Percentiles rank a stretch among this genome's conserved stretches.
Evolutionary conservation across 2,113 vertebrate genomes (phyloP).

Genomic region (Odocoileus virginianus): DNA sequence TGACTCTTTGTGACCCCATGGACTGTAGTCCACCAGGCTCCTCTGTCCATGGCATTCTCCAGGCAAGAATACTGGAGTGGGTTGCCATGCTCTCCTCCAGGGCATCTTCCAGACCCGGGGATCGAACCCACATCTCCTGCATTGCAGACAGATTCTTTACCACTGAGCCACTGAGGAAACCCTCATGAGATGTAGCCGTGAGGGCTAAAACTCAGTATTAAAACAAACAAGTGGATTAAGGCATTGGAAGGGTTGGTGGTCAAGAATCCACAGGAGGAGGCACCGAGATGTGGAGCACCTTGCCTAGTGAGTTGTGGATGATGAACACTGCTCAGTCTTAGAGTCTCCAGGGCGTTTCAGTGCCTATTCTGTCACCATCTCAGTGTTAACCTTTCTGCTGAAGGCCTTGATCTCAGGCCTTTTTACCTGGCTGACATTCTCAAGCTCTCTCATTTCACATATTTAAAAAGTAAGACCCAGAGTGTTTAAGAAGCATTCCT

Average conservation of each 20-base stretch:
- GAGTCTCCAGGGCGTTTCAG: not conserved
- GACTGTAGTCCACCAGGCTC: not conserved
- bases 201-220: not conserved
- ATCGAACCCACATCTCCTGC: not conserved
- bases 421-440: not conserved
- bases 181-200: not conserved
- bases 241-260: not conserved
- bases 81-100: not conserved
- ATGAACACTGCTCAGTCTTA: too few species aligned
- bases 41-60: not conserved
- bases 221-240: not conserved
- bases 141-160: not conserved
- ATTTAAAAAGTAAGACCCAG: not conserved
- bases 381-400: not conserved
- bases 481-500: not conserved
- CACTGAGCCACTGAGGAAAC: not conserved
- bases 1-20: not conserved
- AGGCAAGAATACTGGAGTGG: not conserved
- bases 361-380: not conserved
- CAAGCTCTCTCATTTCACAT: not conserved
- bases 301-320: fast-evolving
- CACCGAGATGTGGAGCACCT: fast-evolving
- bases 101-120: not conserved
- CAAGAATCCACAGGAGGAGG: not conserved
- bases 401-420: not conserved